Evolutionary conservation across 2,888 invertebrate species (phyloP).

Genomic region (Endotricha flammealis): DNA sequence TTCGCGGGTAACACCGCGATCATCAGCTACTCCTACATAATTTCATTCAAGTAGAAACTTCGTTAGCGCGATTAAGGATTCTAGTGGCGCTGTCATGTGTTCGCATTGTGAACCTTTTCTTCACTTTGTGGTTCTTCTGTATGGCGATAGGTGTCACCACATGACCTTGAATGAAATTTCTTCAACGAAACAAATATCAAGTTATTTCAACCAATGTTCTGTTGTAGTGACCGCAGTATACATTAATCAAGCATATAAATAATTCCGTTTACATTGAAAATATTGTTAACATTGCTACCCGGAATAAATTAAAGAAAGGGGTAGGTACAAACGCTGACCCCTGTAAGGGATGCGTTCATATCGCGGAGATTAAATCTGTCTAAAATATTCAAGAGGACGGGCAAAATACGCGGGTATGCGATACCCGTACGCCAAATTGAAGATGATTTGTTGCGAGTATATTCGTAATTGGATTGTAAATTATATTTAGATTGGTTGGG

Average conservation of each 20-base stretch:
- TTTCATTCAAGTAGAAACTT: too few species aligned
- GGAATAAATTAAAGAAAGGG: conserved; percentile 6
- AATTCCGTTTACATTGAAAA: conserved; percentile 4
- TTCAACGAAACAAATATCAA: too few species aligned
- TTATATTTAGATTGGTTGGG: neutral
- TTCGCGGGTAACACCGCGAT: too few species aligned
- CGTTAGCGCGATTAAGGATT: too few species aligned
- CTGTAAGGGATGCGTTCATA: conserved; percentile 9
- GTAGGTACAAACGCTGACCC: conserved; percentile 3
- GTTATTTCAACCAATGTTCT: too few species aligned
- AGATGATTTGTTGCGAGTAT: conserved; percentile 10
- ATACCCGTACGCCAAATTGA: conserved; percentile 16
- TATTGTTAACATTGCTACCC: conserved; percentile 3
- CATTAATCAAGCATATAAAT: neutral
- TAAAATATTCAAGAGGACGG: conserved; percentile 36
- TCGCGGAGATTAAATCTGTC: conserved; percentile 40
- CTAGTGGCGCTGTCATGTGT: too few species aligned
- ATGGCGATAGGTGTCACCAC: too few species aligned
- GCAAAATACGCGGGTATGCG: conserved; percentile 25
- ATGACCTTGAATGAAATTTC: too few species aligned
- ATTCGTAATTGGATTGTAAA: conserved; percentile 14
- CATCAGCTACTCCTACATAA: too few species aligned
- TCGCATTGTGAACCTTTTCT: too few species aligned
- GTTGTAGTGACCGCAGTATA: too few species aligned
- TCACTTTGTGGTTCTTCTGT: too few species aligned